Evolutionary conservation across 2,888 invertebrate genomes (phyloP).

Genomic region (Leptopilina myrica): DNA sequence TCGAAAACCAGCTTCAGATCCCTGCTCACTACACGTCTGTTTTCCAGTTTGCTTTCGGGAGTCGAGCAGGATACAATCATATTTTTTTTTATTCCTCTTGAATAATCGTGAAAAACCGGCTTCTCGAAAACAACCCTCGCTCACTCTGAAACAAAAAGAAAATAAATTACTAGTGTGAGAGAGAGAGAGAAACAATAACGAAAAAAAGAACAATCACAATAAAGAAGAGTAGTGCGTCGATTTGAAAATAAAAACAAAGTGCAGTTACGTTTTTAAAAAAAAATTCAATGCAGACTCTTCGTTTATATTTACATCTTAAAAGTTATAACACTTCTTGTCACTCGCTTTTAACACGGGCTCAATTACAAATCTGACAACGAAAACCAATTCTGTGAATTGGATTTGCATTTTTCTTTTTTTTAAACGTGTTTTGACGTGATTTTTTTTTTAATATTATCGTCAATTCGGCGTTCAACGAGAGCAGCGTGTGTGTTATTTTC

Average conservation of each 20-base stretch:
- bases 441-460: slow-evolving; percentile 1
- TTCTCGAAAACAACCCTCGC: slow-evolving; percentile 44
- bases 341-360: slow-evolving; percentile 14
- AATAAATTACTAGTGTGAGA: slow-evolving; percentile 43
- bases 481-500: slow-evolving; percentile 33
- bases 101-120: slow-evolving; percentile 36
- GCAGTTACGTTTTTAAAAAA: slow-evolving; percentile 21
- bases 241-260: background rate
- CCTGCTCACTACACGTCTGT: slow-evolving; percentile 43
- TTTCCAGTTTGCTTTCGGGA: slow-evolving; percentile 70
- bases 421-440: slow-evolving; percentile 27
- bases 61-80: slow-evolving; percentile 63
- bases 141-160: slow-evolving; percentile 43
- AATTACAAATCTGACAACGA: slow-evolving; percentile 1
- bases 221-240: slow-evolving; percentile 38
- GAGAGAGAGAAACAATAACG: slow-evolving; percentile 41
- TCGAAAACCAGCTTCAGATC: slow-evolving; percentile 41
- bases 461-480: slow-evolving; percentile 3
- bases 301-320: slow-evolving; percentile 4
- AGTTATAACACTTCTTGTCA: slow-evolving; percentile 9
- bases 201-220: slow-evolving; percentile 13
- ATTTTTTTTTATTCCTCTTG: slow-evolving; percentile 36
- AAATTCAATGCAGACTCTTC: slow-evolving; percentile 31
- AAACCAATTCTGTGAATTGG: slow-evolving; percentile 24
- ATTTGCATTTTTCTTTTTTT: slow-evolving; percentile 21